Base-by-base conservation (phyloP, 1,140 invertebrate genomes). In the Tribolium madens region DNA sequence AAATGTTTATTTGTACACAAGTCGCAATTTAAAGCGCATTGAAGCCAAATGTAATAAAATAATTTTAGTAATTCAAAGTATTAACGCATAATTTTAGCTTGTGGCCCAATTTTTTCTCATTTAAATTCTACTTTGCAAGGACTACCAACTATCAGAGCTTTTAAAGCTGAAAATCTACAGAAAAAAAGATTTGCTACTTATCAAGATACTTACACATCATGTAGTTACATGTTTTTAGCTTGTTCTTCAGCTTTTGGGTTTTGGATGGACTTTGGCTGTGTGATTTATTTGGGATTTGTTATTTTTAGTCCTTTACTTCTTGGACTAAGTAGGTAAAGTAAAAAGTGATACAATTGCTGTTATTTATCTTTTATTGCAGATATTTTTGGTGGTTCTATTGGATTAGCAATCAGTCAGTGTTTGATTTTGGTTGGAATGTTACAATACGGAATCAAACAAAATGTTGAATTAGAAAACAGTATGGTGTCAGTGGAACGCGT, bases 61-160 rank as follows among this genome's bases (percentile, higher is more conserved):
- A 14, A 7, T 14, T 14, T 31, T 10, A 68, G 15, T 68, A 18
- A 73, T 52, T 52, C 6, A 31, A 21, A 9, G 12, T n/a, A 69
- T 36, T 18, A 21, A 12, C 15, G 12, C 3, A 15, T 31, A 5
- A 76, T 10, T 76, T 73, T 47, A 79, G 78, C 78, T 31, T 85
- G 88, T 33, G 88, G 88, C 79, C 92, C 93, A 9, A 88, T 94
- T 0, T 92, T 92, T 81, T 89, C 88, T 5, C 92, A 93, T 77
- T 83, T 94, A 1, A 91, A 88, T 76, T 88, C 91, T 17, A 89
- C 91, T 1, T 80, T 93, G 0, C 88, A 91, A 83, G 92, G 92
- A 7, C 87, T 98, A 26, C 89, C 93, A 0, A 97, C 96, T 0
- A 96, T 98, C 71, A 88, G 96, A 75, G 95, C 96, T 0, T 96